phyloP scores from a whole-genome alignment of 2,113 vertebrate genomes.

The Suricata suricatta region DNA sequence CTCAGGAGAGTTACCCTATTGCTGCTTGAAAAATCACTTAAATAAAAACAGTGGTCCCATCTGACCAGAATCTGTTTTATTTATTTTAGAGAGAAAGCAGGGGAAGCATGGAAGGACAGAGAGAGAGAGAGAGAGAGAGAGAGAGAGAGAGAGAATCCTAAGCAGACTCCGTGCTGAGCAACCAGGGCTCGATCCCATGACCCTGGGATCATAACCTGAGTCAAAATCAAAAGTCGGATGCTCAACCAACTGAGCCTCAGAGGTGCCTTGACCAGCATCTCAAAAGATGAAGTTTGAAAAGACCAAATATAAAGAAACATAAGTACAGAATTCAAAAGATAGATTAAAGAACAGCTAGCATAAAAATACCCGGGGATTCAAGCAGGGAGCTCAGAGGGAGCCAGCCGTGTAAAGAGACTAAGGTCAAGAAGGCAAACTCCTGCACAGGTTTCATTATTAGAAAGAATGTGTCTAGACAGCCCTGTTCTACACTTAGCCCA shows the following conservation, averaged over 20 bases:
- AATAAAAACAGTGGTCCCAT: slow-evolving; percentile 12
- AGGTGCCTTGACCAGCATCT: not conserved
- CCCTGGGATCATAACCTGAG: no score
- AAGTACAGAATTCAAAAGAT: not conserved
- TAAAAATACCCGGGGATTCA: not conserved
- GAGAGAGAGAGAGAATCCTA: no score
- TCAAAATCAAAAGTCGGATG: no score
- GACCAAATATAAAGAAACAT: not conserved
- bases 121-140: no score
- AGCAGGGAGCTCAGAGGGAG: not conserved
- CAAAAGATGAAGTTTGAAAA: not conserved
- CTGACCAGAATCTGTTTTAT: not conserved
- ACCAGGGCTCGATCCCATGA: no score
- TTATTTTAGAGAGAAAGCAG: no score
- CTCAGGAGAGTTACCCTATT: not conserved
- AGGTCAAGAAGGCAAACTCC: not conserved
- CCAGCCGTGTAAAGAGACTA: not conserved
- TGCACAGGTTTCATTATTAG: not conserved
- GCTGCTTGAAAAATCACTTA: not conserved
- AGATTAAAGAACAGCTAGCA: not conserved
- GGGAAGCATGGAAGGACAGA: no score
- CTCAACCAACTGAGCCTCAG: no score
- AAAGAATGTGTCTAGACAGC: not conserved
- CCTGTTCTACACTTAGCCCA: not conserved
- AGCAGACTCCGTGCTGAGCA: no score